Conservation (phyloP, 2,888 invertebrate genomes). For the Caenorhabditis doughertyi region DNA sequence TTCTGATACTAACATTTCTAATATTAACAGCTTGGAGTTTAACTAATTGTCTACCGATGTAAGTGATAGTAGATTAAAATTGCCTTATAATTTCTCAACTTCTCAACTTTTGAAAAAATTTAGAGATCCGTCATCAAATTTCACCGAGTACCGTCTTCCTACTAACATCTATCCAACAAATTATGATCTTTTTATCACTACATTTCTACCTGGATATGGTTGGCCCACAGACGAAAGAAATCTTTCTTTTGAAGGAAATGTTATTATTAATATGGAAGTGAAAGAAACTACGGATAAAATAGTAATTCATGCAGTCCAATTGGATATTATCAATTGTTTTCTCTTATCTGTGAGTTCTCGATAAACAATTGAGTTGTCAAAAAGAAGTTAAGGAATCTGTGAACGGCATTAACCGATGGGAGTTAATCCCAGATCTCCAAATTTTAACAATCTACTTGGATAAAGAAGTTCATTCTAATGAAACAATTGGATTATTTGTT, state of each 20-base stretch:
- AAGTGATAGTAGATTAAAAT: neutral
- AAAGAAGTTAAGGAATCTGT: neutral
- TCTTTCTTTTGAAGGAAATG: conserved; percentile 23
- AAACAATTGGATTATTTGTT: conserved; percentile 33
- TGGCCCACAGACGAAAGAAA: conserved; percentile 33
- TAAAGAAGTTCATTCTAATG: neutral
- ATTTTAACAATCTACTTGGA: conserved; percentile 8
- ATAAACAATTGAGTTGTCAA: too few relatives aligned
- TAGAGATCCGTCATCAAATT: neutral
- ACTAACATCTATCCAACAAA: conserved; percentile 20
- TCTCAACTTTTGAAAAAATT: neutral
- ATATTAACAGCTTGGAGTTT: conserved; percentile 15
- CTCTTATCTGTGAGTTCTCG: neutral
- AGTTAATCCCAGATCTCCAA: conserved; percentile 1
- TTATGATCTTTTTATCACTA: conserved; percentile 24
- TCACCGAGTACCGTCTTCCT: conserved; percentile 7
- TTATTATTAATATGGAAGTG: conserved; percentile 5
- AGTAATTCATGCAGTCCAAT: conserved; percentile 22
- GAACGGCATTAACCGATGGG: neutral
- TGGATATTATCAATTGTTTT: neutral
- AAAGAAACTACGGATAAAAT: conserved; percentile 21
- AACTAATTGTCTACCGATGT: neutral
- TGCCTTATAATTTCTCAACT: neutral
- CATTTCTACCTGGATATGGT: conserved; percentile 44
- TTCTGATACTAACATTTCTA: conserved; percentile 1